phyloP scores from a whole-genome alignment of 2,113 vertebrate genomes.

The Lanius ludovicianus region DNA sequence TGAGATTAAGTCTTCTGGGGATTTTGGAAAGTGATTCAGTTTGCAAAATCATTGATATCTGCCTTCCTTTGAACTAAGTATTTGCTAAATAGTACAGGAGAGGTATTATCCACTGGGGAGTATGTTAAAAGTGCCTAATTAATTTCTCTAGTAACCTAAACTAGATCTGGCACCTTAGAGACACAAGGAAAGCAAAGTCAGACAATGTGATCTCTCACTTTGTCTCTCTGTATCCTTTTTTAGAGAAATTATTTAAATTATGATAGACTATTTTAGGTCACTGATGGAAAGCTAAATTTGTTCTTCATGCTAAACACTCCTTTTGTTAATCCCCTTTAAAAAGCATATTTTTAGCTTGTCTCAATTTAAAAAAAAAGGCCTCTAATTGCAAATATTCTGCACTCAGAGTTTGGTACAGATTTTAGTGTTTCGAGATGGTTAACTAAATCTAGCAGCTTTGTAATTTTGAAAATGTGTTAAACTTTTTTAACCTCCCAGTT shows the following conservation, averaged over 20 bases:
- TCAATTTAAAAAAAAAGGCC: neutral
- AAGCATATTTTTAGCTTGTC: neutral
- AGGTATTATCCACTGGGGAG: neutral
- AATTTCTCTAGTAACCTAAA: constrained; percentile 45
- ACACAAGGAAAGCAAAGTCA: constrained; percentile 2
- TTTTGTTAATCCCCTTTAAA: neutral
- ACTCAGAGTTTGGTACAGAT: neutral
- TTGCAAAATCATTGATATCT: constrained; percentile 3
- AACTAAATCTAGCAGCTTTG: neutral
- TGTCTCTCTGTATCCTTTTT: neutral
- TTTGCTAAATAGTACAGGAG: neutral
- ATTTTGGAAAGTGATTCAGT: constrained; percentile 7
- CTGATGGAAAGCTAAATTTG: constrained; percentile 12
- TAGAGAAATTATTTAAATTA: constrained; percentile 9
- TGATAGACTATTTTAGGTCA: neutral
- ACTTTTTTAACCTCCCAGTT: neutral
- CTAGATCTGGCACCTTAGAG: neutral
- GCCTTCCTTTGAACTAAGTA: neutral
- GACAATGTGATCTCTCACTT: neutral
- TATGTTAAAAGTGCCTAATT: constrained; percentile 21
- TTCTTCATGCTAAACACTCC: neutral
- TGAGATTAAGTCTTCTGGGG: constrained; percentile 1
- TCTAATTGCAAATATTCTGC: constrained; percentile 24
- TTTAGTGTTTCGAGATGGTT: neutral
- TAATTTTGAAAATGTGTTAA: neutral